Evolutionary conservation across 2,888 invertebrate genomes (phyloP).

Genomic region (Zootermopsis nevadensis): DNA sequence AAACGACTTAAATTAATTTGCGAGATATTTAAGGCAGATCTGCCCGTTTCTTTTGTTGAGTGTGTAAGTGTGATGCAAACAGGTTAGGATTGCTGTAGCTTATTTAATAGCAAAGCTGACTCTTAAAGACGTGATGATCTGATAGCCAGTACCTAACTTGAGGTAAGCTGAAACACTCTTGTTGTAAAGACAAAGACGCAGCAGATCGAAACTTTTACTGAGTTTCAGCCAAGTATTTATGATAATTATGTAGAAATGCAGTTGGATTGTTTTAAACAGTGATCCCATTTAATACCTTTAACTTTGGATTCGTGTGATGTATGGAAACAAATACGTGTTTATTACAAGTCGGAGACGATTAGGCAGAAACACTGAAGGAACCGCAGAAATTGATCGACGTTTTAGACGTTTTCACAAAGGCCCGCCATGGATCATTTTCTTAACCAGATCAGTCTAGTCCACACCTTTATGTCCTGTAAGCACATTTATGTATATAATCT

Average conservation of each 20-base stretch:
- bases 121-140: constrained; percentile 11
- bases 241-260: background rate
- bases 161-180: constrained; percentile 11
- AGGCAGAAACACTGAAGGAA: too few species aligned
- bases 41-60: background rate
- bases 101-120: constrained; percentile 31
- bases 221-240: background rate
- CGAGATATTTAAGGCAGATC: constrained; percentile 28
- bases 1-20: constrained; percentile 26
- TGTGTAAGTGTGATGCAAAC: constrained; percentile 22
- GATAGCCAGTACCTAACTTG: constrained; percentile 19
- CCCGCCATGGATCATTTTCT: too few species aligned
- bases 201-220: background rate
- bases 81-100: constrained; percentile 18
- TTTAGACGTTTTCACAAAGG: too few species aligned
- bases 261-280: background rate
- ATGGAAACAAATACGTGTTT: background rate
- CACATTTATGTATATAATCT: too few species aligned
- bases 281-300: background rate
- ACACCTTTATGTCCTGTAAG: too few species aligned
- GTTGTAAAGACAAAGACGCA: background rate
- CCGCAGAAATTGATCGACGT: too few species aligned
- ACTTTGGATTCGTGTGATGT: background rate
- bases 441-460: too few species aligned
- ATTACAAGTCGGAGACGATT: too few species aligned